Percentiles rank a stretch among this genome's conserved stretches.
These are phyloP conservation scores for Henricia sp. DNA, from an alignment of 53 echinoderm and acorn worm species.

Conservation along the genomic window DNA sequence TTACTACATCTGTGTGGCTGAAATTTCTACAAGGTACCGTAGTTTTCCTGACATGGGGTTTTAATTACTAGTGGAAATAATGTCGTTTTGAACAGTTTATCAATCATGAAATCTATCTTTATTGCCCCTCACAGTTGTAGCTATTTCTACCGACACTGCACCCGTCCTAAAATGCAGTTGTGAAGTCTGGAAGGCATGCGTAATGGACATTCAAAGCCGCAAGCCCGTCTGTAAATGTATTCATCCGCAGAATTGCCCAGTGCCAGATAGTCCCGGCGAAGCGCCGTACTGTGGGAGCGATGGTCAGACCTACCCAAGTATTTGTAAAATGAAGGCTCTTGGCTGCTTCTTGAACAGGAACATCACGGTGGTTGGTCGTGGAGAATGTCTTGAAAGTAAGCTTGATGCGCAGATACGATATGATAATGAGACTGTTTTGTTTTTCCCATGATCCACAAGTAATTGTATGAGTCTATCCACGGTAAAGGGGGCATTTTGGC, in stretches of 20 bases:
- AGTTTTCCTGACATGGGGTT: no score
- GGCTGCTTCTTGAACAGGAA: background rate
- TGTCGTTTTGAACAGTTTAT: no score
- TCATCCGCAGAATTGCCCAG: background rate
- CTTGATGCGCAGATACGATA: background rate
- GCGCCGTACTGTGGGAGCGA: slow-evolving; percentile 14
- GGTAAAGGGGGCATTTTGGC: no score
- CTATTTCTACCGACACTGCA: background rate
- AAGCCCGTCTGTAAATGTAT: background rate
- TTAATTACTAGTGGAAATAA: no score
- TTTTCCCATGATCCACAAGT: background rate
- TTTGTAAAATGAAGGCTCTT: slow-evolving; percentile 21
- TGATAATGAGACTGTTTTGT: background rate
- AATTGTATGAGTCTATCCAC: no score
- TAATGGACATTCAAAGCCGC: background rate
- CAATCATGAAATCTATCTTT: background rate
- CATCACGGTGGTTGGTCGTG: background rate
- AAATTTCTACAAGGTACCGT: no score
- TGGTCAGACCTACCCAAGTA: slow-evolving; percentile 6
- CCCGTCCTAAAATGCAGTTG: background rate
- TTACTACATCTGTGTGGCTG: no score
- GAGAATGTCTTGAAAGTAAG: slow-evolving; percentile 2
- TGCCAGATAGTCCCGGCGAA: background rate
- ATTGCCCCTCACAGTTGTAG: background rate
- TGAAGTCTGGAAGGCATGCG: slow-evolving; percentile 5